Evolutionary conservation across 2,797 vertebrate genomes (phyloP).

Genomic region (Sylvia borin): DNA sequence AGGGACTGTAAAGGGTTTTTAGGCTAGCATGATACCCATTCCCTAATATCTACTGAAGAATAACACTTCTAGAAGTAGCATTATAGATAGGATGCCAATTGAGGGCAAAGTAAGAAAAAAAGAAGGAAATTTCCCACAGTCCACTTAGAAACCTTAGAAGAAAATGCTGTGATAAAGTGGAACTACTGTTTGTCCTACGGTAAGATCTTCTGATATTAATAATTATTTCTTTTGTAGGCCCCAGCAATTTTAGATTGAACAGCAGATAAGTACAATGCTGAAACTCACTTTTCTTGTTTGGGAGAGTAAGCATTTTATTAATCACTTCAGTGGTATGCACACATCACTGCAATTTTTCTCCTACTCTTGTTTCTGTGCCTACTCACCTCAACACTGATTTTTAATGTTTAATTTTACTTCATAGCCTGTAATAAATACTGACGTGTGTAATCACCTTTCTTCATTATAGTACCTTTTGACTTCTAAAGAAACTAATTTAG

Average conservation of each 20-base stretch:
- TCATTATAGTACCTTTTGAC: not conserved
- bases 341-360: not conserved
- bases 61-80: not conserved
- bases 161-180: conserved; percentile 22
- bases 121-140: conserved; percentile 54
- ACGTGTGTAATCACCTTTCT: not conserved
- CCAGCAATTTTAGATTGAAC: conserved; percentile 31
- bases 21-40: not conserved
- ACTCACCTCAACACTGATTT: not conserved
- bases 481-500: not conserved
- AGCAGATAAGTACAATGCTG: conserved; percentile 28
- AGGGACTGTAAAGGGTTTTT: not conserved
- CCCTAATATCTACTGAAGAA: not conserved
- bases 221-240: conserved; percentile 41
- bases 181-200: conserved; percentile 43
- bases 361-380: not conserved
- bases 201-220: conserved; percentile 52
- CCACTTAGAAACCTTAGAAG: conserved; percentile 27
- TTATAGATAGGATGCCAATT: not conserved
- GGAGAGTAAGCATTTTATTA: conserved; percentile 39
- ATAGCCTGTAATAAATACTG: not conserved
- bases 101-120: not conserved
- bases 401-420: not conserved
- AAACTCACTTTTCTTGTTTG: conserved; percentile 59
- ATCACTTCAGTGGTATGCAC: not conserved